Percentiles rank a stretch among this genome's conserved stretches.
These are phyloP conservation scores for Lacerta bilineata DNA, from an alignment of 2,797 vertebrate species.

Conservation along the genomic window DNA sequence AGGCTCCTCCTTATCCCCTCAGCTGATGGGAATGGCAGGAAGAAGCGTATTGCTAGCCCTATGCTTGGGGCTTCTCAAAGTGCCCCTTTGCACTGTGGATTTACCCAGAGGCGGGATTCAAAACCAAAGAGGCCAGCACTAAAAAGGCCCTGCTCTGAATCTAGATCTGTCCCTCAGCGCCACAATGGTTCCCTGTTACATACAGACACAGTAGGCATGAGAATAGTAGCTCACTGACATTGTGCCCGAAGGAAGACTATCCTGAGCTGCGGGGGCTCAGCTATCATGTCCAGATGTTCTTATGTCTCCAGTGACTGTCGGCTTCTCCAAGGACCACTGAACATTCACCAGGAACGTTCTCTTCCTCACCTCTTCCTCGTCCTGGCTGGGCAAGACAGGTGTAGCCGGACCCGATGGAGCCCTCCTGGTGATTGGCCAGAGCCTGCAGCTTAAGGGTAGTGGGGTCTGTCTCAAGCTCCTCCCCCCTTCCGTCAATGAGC, in stretches of 20 bases:
- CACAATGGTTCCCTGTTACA: background rate
- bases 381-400: conserved; percentile 22
- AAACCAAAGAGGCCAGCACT: too few relatives aligned
- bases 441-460: conserved; percentile 70
- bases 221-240: background rate
- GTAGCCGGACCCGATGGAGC: background rate
- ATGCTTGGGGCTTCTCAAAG: too few relatives aligned
- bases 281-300: background rate
- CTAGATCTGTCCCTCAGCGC: too few relatives aligned
- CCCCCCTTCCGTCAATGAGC: conserved; percentile 78
- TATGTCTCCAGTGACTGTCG: background rate
- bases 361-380: conserved; percentile 29
- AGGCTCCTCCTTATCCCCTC: too few relatives aligned
- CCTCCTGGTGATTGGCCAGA: conserved; percentile 55
- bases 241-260: background rate
- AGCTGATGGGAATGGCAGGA: too few relatives aligned
- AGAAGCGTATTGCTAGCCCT: too few relatives aligned
- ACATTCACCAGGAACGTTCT: background rate
- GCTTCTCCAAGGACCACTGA: background rate
- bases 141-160: too few relatives aligned
- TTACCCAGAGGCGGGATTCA: too few relatives aligned
- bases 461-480: conserved; percentile 34
- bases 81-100: too few relatives aligned
- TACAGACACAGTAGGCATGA: background rate
- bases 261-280: background rate